Evolutionary conservation across 1,140 invertebrate species (phyloP), one percentile per base, ranked within the genome.

Genomic region (Magallana angulata): DNA sequence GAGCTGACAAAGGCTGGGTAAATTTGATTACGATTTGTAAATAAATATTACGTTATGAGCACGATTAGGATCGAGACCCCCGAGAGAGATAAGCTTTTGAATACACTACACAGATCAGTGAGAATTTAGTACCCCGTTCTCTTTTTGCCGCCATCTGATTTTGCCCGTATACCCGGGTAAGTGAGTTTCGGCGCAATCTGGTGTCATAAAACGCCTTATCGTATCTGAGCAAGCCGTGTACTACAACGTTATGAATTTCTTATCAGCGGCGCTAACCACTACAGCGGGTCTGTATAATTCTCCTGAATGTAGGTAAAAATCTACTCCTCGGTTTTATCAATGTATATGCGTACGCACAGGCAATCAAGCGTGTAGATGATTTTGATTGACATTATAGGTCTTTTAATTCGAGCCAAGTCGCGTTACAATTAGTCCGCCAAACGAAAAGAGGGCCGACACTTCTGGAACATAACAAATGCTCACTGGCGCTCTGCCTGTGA

Each of bases 381-480:
- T 82, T 82, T 82, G 81, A 82, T 82, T 82, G 81, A 82, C 81
- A 82, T 57, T 58, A 58, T 76, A 82, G 48, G 48, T 57, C 81
- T 58, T 82, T 82, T 58, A 82, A 58, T 57, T 82, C 57, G n/a
- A 57, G 48, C 81, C 81, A 24, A 82, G 81, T 12, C 81, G 81
- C 48, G 18, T 82, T 82, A 82, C 81, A 82, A 82, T 82, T 82
- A 82, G 81, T 82, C 81, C 81, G 81, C 81, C 7, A 82, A 57
- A 57, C 14, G 81, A 82, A 82, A 82, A 82, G 81, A 82, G 48
- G 81, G 81, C 81, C 14, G 81, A 57, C 81, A 82, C 81, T 82
- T 80, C 81, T 56, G 81, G 9, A 57, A n/a, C 57, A 82, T 14
- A n/a, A 57, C 48, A 57, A 82, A 58, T 58, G 81, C 81, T 57